A percentile compares a stretch with the other conserved stretches of the same genome.
Conservation (phyloP, 2,888 invertebrate species). For the Drosophila trichaetosa region DNA sequence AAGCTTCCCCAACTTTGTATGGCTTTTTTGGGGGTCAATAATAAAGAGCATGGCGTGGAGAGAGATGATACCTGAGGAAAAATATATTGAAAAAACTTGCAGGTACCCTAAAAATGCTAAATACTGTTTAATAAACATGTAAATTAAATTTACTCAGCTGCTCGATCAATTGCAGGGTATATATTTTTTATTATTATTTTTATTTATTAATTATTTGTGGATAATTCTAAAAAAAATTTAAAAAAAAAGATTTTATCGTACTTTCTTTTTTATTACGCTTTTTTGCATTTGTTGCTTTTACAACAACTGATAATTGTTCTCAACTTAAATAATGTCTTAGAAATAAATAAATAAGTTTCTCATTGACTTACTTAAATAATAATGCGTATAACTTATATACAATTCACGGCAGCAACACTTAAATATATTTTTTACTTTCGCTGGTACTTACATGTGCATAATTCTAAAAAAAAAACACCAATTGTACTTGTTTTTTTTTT, state of each 20-base stretch:
- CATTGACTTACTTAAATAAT: background rate
- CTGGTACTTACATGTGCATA: background rate
- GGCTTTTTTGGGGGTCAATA: slow-evolving; percentile 63
- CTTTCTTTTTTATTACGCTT: background rate
- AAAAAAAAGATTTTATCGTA: accelerated
- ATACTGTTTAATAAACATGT: background rate
- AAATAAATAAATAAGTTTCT: background rate
- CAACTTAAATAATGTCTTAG: background rate
- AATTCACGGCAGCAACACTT: background rate
- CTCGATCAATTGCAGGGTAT: too few species aligned
- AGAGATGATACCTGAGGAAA: slow-evolving; percentile 3
- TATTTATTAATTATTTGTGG: too few species aligned
- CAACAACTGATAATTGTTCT: background rate
- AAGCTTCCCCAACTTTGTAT: slow-evolving; percentile 50
- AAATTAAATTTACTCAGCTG: background rate
- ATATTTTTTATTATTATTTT: too few species aligned
- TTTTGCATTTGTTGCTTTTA: background rate
- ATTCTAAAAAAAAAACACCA: slow-evolving; percentile 13
- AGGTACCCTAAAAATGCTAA: background rate
- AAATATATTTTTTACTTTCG: background rate
- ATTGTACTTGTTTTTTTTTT: slow-evolving; percentile 42
- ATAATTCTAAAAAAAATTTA: too few species aligned
- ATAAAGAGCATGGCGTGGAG: slow-evolving; percentile 48
- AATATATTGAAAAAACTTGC: background rate
- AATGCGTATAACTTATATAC: background rate